Conservation (phyloP, 2,113 vertebrate genomes). For the Onychorhynchus coronatus region DNA sequence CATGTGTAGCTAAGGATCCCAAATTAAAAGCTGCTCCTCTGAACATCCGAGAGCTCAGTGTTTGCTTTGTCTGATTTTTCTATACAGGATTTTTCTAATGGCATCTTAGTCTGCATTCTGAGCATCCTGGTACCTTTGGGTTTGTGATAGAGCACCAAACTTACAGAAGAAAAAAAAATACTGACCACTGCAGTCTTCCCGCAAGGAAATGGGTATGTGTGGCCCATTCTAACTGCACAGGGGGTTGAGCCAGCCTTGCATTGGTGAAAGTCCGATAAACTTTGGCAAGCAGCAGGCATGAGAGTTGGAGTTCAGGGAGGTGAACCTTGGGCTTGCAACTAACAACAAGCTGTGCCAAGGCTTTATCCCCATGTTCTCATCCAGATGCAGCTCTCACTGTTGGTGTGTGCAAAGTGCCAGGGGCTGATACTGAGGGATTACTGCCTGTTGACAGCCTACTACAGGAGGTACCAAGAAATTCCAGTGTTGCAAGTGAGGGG, state of each 20-base stretch:
- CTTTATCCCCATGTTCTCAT: background rate
- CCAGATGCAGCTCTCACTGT: accelerated
- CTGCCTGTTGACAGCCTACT: background rate
- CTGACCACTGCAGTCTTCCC: background rate
- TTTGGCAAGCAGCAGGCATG: background rate
- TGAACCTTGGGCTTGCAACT: background rate
- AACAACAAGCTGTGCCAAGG: background rate
- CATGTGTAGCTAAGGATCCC: background rate
- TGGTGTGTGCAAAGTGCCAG: background rate
- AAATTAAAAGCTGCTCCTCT: background rate
- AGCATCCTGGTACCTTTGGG: background rate
- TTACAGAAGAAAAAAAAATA: background rate
- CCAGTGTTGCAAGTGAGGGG: accelerated
- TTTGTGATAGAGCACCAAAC: background rate
- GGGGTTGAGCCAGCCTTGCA: background rate
- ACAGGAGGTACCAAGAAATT: background rate
- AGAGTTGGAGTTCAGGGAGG: background rate
- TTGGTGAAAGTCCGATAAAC: background rate
- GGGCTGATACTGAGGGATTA: background rate
- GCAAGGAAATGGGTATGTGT: background rate
- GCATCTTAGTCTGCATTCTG: background rate
- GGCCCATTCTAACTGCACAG: background rate
- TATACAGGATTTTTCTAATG: background rate
- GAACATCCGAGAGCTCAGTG: background rate
- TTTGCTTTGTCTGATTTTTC: background rate